Conservation (phyloP, 2,797 vertebrate genomes). For the Platyrinchus mystaceus region DNA sequence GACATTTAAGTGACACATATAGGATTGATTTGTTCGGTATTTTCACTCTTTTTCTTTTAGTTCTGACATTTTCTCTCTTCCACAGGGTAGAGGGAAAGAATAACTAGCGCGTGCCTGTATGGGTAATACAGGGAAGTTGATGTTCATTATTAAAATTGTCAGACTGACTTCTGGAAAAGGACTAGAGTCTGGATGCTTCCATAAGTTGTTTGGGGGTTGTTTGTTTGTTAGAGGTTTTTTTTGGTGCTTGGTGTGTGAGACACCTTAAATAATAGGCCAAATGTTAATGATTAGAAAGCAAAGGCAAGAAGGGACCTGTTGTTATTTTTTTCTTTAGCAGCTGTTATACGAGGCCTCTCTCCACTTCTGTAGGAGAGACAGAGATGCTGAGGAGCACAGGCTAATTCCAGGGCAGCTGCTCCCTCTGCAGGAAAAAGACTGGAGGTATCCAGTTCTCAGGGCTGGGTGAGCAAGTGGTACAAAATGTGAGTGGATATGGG, state of each 20-base stretch:
- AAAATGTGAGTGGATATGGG: fast-evolving
- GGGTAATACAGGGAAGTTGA: background rate
- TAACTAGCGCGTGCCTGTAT: background rate
- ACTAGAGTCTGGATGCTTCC: background rate
- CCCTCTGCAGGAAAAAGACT: constrained; percentile 37
- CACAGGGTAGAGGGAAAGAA: background rate
- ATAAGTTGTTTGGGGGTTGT: background rate
- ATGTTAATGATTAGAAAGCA: background rate
- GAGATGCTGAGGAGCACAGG: background rate
- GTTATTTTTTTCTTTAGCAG: background rate
- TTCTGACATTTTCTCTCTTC: background rate
- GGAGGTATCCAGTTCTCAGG: background rate
- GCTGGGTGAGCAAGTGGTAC: fast-evolving
- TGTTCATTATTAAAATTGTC: background rate
- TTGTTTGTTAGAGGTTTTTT: background rate
- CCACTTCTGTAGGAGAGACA: background rate
- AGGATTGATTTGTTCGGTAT: background rate
- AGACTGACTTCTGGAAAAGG: background rate
- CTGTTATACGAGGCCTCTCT: background rate
- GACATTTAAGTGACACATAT: background rate
- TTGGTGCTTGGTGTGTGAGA: background rate
- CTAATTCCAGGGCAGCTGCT: background rate
- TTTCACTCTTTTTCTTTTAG: background rate
- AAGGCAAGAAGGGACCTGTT: background rate
- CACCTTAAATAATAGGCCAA: background rate